A percentile compares a stretch with the other conserved stretches of the same genome.
Evolutionary conservation across 2,113 vertebrate genomes (phyloP).

Genomic region (Sakesphorus luctuosus): DNA sequence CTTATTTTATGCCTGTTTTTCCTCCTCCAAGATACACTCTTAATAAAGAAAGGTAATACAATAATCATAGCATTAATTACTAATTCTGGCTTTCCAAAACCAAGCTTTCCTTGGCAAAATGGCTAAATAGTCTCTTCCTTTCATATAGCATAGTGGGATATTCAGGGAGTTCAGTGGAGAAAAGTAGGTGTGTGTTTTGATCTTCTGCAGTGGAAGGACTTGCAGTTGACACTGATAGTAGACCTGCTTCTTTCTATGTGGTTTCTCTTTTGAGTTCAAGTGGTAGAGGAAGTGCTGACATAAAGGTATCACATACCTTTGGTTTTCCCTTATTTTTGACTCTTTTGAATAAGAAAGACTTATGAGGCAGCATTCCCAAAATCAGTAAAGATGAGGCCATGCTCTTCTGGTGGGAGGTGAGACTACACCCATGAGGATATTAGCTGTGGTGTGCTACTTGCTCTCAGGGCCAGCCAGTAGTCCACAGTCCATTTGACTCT

Average conservation of each 20-base stretch:
- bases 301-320: neutral
- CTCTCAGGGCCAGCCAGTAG: neutral
- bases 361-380: neutral
- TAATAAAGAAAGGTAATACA: neutral
- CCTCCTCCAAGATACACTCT: neutral
- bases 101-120: neutral
- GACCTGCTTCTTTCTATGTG: neutral
- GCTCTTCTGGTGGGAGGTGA: neutral
- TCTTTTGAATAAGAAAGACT: neutral
- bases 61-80: neutral
- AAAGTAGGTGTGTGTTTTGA: neutral
- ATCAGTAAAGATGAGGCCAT: neutral
- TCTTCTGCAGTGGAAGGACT: neutral
- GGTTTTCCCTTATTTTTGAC: neutral
- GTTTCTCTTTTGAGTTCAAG: neutral
- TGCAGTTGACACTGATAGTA: neutral
- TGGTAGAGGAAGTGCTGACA: neutral
- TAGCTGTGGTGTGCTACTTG: neutral
- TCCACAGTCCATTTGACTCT: neutral
- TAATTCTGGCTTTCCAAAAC: neutral
- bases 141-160: neutral
- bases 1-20: neutral
- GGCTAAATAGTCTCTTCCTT: neutral
- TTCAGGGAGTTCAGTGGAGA: neutral
- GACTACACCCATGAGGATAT: neutral